phyloP scores from a whole-genome alignment of 2,113 vertebrate genomes.

The Sylvicapra grimmia region DNA sequence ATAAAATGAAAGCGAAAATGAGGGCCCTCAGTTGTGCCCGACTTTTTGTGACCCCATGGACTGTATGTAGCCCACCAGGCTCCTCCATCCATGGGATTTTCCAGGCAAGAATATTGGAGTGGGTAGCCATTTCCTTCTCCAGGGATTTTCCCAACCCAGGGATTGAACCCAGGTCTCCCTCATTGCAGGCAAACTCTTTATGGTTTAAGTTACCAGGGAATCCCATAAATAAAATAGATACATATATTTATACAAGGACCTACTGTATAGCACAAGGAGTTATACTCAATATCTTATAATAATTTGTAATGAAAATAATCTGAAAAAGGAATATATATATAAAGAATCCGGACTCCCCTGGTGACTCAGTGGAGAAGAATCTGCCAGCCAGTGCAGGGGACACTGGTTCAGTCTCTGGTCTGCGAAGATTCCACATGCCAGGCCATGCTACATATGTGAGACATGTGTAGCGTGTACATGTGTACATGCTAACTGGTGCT shows the following conservation, averaged over 20 bases:
- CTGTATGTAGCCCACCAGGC: background rate
- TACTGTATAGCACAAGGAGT: background rate
- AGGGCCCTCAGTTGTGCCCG: background rate
- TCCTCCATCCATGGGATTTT: background rate
- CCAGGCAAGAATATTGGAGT: background rate
- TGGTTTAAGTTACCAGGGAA: background rate
- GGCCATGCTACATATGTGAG: background rate
- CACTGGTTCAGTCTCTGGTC: background rate
- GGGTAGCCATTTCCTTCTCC: background rate
- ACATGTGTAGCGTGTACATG: background rate
- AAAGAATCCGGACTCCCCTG: background rate
- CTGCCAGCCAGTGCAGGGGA: background rate
- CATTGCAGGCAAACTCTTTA: background rate
- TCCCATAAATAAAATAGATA: background rate
- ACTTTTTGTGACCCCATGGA: background rate
- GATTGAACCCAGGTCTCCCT: background rate
- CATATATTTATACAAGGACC: background rate
- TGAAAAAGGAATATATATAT: background rate
- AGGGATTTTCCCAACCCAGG: background rate
- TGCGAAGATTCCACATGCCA: background rate
- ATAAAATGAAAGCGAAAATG: background rate
- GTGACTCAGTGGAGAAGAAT: background rate
- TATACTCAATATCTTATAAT: background rate
- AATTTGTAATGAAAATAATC: background rate
- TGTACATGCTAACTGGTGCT: background rate